Evolutionary conservation across 2,113 vertebrate species (phyloP), one percentile per base, ranked within the genome.

Genomic region (Calcarius ornatus): DNA sequence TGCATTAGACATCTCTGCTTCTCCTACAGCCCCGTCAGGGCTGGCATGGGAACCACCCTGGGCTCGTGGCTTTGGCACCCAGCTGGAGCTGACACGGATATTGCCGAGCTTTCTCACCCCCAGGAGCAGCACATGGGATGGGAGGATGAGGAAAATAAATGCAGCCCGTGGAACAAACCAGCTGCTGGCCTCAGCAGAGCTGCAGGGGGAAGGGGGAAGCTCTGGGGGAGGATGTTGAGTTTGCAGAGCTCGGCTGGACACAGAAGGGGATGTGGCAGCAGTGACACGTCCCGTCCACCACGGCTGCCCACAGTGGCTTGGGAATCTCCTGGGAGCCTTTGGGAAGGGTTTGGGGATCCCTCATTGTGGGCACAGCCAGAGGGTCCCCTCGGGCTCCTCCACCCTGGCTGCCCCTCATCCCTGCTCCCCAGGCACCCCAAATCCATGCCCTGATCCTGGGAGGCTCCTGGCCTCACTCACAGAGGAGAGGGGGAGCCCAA

Each of bases 201-300:
- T 47, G 60, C n/a, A 53, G 81, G 65, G 78, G 73, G 83, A 66
- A 33, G 69, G 73, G 81, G 87, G 94, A 96, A 96, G 94, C 53
- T 81, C 18, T 0, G 42, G 6, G 13, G 78, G 28, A 95, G 96
- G 87, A 93, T 85, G 92, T 92, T 81, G 81, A 33, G 35, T 43
- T 15, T 6, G 53, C 4, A 5, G 38, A 24, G 48, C 45, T 85
- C 5, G 40, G 42, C 63, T 11, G 64, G 45, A 66, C 45, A 7
- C 5, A 0, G 35, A 81, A 45, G 63, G 57, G 47, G 80, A 90
- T 3, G 28, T 27, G n/a, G 66, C 65, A 70, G 42, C 7, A 0
- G 72, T 4, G 81, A 69, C 31, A 11, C 2, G 35, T 8, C 50
- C 42, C 2, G 2, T n/a, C 47, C 33, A 5, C 27, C 45, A 21